A percentile compares a stretch with the other conserved stretches of the same genome.
Evolutionary conservation across 2,888 invertebrate species (phyloP).

Genomic region (Pachymerium ferrugineum): DNA sequence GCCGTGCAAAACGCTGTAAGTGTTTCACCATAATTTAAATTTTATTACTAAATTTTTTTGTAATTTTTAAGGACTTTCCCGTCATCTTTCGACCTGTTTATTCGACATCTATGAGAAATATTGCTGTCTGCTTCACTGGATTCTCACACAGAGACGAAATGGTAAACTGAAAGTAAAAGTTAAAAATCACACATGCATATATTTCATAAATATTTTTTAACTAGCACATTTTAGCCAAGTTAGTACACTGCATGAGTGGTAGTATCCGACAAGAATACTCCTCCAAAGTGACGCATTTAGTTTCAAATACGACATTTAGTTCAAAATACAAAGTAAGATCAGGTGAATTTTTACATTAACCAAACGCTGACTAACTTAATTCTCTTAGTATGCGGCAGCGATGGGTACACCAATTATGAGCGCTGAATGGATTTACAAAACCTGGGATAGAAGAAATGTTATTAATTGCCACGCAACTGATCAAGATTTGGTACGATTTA

Average conservation of each 20-base stretch:
- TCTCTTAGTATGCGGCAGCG: conserved; percentile 70
- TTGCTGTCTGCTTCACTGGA: conserved; percentile 86
- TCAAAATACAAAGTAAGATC: conserved; percentile 69
- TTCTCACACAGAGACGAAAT: conserved; percentile 83
- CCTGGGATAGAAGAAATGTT: conserved; percentile 69
- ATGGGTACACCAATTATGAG: conserved; percentile 84
- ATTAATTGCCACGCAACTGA: conserved; percentile 64
- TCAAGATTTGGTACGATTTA: conserved; percentile 52
- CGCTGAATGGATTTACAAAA: conserved; percentile 77
- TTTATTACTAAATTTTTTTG: not conserved
- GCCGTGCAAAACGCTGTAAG: conserved; percentile 49
- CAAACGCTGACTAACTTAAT: not conserved
- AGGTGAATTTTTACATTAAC: not conserved
- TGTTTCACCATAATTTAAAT: conserved; percentile 32
- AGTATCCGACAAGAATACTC: conserved; percentile 87
- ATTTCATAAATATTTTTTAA: conserved; percentile 33
- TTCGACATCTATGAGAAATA: conserved; percentile 79
- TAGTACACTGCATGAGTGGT: conserved; percentile 95
- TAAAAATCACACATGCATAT: too few species aligned
- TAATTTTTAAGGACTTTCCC: conserved; percentile 59
- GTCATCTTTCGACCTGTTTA: conserved; percentile 71
- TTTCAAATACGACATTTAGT: conserved; percentile 80
- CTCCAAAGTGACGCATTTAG: conserved; percentile 83
- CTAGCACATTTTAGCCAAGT: conserved; percentile 76
- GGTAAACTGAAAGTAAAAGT: conserved; percentile 62